Conservation (phyloP, 2,888 invertebrate genomes). For the Eupithecia inturbata region DNA sequence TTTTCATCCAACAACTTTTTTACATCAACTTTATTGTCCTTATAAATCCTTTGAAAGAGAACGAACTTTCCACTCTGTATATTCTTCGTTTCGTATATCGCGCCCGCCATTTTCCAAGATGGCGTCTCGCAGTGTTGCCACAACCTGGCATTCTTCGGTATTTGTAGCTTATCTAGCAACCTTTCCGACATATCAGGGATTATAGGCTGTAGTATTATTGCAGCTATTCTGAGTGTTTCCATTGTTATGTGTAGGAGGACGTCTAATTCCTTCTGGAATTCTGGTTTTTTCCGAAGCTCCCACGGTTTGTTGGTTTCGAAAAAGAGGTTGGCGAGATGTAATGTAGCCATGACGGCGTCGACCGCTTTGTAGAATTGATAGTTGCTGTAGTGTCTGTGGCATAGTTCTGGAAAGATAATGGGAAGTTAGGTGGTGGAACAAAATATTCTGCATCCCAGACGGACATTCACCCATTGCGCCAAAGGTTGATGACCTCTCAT, state of each 20-base stretch:
- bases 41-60: slow-evolving; percentile 74
- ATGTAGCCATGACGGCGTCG: slow-evolving; percentile 88
- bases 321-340: slow-evolving; percentile 93
- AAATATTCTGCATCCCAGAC: too few species aligned
- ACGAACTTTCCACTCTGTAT: slow-evolving; percentile 76
- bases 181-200: slow-evolving; percentile 88
- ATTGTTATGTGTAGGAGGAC: slow-evolving; percentile 92
- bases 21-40: slow-evolving; percentile 58
- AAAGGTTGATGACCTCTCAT: too few species aligned
- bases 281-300: slow-evolving; percentile 88
- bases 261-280: slow-evolving; percentile 85
- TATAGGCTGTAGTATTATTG: slow-evolving; percentile 92
- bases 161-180: slow-evolving; percentile 88
- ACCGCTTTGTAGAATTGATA: slow-evolving; percentile 93
- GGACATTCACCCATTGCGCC: too few species aligned
- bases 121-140: slow-evolving; percentile 73
- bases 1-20: slow-evolving; percentile 16
- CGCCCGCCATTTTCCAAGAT: slow-evolving; percentile 70
- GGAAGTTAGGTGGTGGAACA: neutral
- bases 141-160: slow-evolving; percentile 58
- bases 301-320: slow-evolving; percentile 95
- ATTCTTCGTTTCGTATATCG: slow-evolving; percentile 69
- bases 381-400: slow-evolving; percentile 87
- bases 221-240: slow-evolving; percentile 90
- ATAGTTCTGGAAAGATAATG: slow-evolving; percentile 78